phyloP scores from a whole-genome alignment of 2,888 invertebrate species.

The Strigamia maritima region DNA sequence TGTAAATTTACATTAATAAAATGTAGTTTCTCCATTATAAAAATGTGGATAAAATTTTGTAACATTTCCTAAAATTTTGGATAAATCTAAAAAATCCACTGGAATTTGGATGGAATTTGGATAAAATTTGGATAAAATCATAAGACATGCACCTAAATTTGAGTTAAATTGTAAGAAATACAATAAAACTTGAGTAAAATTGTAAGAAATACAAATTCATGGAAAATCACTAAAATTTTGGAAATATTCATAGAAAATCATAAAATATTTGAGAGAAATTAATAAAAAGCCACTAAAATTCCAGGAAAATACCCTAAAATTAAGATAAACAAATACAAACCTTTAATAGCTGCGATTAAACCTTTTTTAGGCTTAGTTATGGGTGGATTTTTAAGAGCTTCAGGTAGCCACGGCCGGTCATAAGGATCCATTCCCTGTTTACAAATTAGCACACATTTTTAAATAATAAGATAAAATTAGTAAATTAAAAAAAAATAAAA shows the following conservation, averaged over 20 bases:
- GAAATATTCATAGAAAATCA: no score
- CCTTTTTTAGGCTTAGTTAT: conserved; percentile 9
- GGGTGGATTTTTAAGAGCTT: conserved; percentile 19
- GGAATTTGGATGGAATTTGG: not conserved
- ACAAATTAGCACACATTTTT: not conserved
- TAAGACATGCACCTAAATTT: no score
- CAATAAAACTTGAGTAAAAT: not conserved
- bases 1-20: no score
- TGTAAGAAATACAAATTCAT: no score
- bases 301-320: not conserved
- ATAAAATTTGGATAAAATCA: not conserved
- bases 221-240: no score
- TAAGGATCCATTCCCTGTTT: conserved; percentile 36
- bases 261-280: no score
- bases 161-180: not conserved
- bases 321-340: no score
- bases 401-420: conserved; percentile 37
- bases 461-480: not conserved
- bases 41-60: not conserved
- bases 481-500: no score
- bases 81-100: not conserved
- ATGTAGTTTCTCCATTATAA: no score
- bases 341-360: conserved; percentile 4
- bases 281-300: no score
- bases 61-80: not conserved